phyloP scores from a whole-genome alignment of 2,797 vertebrate species.

The Pempheris klunzingeri region DNA sequence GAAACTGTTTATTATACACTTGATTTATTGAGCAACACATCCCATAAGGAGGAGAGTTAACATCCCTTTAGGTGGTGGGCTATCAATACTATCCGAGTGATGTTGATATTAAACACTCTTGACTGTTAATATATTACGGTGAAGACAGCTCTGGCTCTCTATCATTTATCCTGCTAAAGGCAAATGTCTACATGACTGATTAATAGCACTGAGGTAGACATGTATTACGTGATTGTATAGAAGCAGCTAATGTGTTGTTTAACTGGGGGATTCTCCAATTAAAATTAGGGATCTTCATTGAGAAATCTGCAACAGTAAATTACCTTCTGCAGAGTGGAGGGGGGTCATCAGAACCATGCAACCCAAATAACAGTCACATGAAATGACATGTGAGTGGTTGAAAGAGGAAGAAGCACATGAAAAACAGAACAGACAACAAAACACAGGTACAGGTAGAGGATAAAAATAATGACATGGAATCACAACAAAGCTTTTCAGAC shows the following conservation, averaged over 20 bases:
- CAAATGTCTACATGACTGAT: constrained; percentile 66
- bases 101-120: constrained; percentile 55
- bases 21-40: constrained; percentile 55
- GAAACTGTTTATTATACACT: constrained; percentile 49
- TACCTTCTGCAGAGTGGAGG: constrained; percentile 96
- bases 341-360: constrained; percentile 96
- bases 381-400: constrained; percentile 94
- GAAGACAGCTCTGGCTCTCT: constrained; percentile 60
- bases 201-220: constrained; percentile 49
- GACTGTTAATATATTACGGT: constrained; percentile 55
- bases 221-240: constrained; percentile 54
- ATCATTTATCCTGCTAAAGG: constrained; percentile 67
- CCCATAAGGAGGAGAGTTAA: constrained; percentile 22
- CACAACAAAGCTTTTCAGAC: constrained; percentile 56
- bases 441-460: constrained; percentile 88
- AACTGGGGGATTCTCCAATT: constrained; percentile 66
- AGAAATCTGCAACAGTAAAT: constrained; percentile 86
- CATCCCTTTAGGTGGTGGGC: constrained; percentile 44
- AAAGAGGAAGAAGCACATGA: constrained; percentile 91
- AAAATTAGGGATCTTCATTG: constrained; percentile 44
- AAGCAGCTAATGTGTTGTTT: constrained; percentile 59
- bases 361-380: constrained; percentile 95
- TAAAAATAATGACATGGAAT: constrained; percentile 78
- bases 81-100: constrained; percentile 48
- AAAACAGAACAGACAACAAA: constrained; percentile 88